A percentile compares a stretch with the other conserved stretches of the same genome.
Conservation (phyloP, 2,888 invertebrate species). For the Pyrochroa serraticornis region DNA sequence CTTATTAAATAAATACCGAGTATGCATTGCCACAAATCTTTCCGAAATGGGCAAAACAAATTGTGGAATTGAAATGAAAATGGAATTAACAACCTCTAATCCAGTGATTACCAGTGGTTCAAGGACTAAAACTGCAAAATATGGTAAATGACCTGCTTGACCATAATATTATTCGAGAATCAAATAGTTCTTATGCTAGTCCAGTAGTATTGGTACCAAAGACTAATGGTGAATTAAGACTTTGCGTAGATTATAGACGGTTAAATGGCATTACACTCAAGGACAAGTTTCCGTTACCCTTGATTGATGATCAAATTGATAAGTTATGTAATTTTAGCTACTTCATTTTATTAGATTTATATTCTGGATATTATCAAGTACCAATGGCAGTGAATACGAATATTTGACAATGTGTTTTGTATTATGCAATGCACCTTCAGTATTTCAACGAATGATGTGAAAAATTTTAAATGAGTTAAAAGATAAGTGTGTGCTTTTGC, state of each 20-base stretch:
- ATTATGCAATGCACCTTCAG: conserved; percentile 42
- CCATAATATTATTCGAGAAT: too few species aligned
- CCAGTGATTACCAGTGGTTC: too few species aligned
- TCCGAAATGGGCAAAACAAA: too few species aligned
- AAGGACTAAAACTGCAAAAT: too few species aligned
- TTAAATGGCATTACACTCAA: conserved; percentile 41
- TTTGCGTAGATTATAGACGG: conserved; percentile 37
- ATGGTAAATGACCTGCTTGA: too few species aligned
- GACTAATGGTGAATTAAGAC: conserved; percentile 28
- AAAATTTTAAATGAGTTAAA: conserved; percentile 4
- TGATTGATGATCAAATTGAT: conserved; percentile 41
- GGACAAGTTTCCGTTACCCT: conserved; percentile 41
- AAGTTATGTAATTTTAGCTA: conserved; percentile 30
- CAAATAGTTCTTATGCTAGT: conserved; percentile 13
- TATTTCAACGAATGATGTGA: conserved; percentile 42
- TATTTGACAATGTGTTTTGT: conserved; percentile 45
- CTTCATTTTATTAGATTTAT: conserved; percentile 41
- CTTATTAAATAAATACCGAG: too few species aligned
- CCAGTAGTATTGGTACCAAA: conserved; percentile 32
- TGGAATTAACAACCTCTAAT: too few species aligned
- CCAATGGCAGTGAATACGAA: conserved; percentile 38
- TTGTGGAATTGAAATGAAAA: too few species aligned
- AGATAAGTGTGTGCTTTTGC: conserved; percentile 6
- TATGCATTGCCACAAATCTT: too few species aligned
- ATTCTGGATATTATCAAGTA: conserved; percentile 42